Evolutionary conservation across 1,140 invertebrate species (phyloP).

Genomic region (Drosophila parabipectinata): DNA sequence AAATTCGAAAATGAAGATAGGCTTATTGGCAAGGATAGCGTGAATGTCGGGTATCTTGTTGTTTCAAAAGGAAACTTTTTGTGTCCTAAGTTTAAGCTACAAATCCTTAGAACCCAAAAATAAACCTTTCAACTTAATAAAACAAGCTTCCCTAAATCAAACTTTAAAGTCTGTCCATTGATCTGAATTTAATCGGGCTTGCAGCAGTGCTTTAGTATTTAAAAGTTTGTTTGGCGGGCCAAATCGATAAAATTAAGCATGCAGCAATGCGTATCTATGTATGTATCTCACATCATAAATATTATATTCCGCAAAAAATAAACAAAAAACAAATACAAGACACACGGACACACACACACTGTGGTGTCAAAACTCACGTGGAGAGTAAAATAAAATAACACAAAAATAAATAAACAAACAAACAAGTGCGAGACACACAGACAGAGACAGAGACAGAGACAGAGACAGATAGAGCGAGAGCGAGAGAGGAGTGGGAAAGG

Average conservation of each 20-base stretch:
- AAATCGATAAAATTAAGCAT: constrained; percentile 77
- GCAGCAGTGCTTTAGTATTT: constrained; percentile 19
- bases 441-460: constrained; percentile 1
- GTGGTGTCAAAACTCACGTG: not conserved
- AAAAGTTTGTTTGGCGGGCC: constrained; percentile 37
- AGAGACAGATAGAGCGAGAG: not conserved
- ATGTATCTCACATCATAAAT: constrained; percentile 76
- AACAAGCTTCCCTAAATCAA: not conserved
- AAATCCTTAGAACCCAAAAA: no score
- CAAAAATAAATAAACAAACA: constrained; percentile 20
- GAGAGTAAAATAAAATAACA: constrained; percentile 29
- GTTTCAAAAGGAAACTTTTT: no score
- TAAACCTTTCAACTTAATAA: not conserved
- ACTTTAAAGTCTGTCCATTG: constrained; percentile 18
- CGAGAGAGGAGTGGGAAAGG: constrained; percentile 9
- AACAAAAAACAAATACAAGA: constrained; percentile 40
- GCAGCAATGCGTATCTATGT: constrained; percentile 79
- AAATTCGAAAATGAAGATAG: no score
- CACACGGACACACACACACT: constrained; percentile 21
- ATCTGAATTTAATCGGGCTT: constrained; percentile 2
- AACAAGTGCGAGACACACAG: constrained; percentile 23
- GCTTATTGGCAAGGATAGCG: no score
- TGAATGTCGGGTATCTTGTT: no score
- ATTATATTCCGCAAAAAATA: constrained; percentile 69
- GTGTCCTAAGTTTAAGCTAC: no score